Evolutionary conservation across 2,113 vertebrate species (phyloP).

Genomic region (Hiodon alosoides): DNA sequence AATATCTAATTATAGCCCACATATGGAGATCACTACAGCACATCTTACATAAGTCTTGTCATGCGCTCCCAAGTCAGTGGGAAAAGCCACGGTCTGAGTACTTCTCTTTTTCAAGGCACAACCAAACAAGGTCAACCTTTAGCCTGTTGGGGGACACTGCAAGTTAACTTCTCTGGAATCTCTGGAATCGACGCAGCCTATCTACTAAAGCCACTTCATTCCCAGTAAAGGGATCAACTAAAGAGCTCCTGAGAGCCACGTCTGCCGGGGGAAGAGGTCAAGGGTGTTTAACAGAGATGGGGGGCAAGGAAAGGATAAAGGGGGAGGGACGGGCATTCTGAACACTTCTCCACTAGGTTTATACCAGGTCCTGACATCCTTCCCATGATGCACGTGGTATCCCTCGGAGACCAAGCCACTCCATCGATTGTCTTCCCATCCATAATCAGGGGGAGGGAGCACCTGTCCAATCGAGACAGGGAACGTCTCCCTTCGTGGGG

Average conservation of each 20-base stretch:
- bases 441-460: neutral
- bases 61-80: slow-evolving; percentile 6
- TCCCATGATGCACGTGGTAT: no score
- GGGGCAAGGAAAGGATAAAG: no score
- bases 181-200: neutral
- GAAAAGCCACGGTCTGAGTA: neutral
- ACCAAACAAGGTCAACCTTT: slow-evolving; percentile 26
- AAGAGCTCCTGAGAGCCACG: neutral
- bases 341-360: no score
- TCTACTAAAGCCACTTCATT: neutral
- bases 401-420: no score
- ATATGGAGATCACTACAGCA: neutral
- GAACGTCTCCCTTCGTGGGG: neutral
- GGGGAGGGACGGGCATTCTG: no score
- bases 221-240: neutral
- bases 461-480: neutral
- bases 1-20: slow-evolving; percentile 15
- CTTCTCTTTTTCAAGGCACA: slow-evolving; percentile 1
- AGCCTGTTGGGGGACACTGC: slow-evolving; percentile 8
- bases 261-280: no score
- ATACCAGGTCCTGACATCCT: no score
- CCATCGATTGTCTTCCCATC: no score
- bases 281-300: no score
- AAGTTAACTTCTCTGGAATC: neutral
- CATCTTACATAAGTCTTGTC: slow-evolving; percentile 4